Percentiles rank a stretch among this genome's conserved stretches.
Evolutionary conservation across 1,140 invertebrate genomes (phyloP).

Genomic region (Euura lappo): DNA sequence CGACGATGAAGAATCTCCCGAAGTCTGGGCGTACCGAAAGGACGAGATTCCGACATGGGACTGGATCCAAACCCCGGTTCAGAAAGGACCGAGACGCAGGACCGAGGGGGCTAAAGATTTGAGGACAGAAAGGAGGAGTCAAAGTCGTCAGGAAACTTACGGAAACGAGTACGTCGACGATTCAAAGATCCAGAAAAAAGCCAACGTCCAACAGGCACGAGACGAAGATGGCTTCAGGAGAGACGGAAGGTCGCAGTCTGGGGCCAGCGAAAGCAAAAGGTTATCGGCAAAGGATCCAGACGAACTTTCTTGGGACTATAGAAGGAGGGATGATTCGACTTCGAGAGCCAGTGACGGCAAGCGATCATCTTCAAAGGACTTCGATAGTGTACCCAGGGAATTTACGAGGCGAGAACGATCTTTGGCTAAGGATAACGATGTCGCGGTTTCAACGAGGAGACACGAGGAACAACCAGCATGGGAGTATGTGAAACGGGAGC

Average conservation of each 20-base stretch:
- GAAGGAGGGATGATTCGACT: constrained; percentile 22
- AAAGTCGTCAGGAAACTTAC: constrained; percentile 18
- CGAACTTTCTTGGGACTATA: constrained; percentile 12
- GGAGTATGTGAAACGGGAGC: constrained; percentile 39
- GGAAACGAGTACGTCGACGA: constrained; percentile 23
- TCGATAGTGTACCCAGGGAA: constrained; percentile 1
- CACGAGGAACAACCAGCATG: constrained; percentile 40
- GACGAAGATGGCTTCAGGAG: constrained; percentile 20
- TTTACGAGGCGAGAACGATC: constrained; percentile 5
- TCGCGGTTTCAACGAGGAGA: constrained; percentile 26
- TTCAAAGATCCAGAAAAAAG: constrained; percentile 18
- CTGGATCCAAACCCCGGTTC: constrained; percentile 14
- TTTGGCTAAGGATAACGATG: constrained; percentile 5
- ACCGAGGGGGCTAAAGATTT: constrained; percentile 25
- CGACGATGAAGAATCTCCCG: constrained; percentile 23
- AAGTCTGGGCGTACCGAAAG: constrained; percentile 26
- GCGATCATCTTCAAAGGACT: neutral
- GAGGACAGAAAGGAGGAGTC: constrained; percentile 17
- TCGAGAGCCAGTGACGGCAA: constrained; percentile 30
- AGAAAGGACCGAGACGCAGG: constrained; percentile 16
- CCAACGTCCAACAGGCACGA: neutral
- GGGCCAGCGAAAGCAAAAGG: neutral
- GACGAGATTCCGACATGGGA: constrained; percentile 17
- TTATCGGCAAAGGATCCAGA: neutral
- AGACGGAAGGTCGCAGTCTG: constrained; percentile 23